A percentile compares a stretch with the other conserved stretches of the same genome.
phyloP scores from a whole-genome alignment of 92 coral and sea anemone species.

The Muricea muricata region DNA sequence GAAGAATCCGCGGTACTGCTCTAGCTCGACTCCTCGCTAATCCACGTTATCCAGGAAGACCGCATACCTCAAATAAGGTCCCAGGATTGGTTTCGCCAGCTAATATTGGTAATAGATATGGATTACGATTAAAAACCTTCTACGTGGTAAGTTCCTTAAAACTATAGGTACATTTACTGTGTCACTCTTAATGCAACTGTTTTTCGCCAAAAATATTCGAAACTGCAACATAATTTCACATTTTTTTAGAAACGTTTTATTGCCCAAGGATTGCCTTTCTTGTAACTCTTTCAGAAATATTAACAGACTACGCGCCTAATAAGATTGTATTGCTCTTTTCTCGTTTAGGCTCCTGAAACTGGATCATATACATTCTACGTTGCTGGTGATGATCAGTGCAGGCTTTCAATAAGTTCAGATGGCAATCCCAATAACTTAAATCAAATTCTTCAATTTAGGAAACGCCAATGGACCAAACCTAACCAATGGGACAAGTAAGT shows the following conservation, averaged over 20 bases:
- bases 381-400: slow-evolving; percentile 65
- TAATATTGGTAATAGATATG: neutral
- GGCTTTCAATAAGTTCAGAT: slow-evolving; percentile 58
- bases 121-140: neutral
- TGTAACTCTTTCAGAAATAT: too few species aligned
- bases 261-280: too few species aligned
- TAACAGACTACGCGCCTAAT: too few species aligned
- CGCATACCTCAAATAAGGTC: neutral
- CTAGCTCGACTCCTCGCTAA: neutral
- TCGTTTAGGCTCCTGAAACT: slow-evolving; percentile 60
- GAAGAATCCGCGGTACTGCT: neutral
- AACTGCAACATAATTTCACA: too few species aligned
- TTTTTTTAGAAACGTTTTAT: too few species aligned
- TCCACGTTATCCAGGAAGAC: neutral
- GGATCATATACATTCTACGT: slow-evolving; percentile 57
- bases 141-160: neutral
- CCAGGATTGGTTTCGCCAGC: neutral
- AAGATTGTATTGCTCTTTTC: neutral
- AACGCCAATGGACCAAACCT: neutral
- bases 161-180: too few species aligned
- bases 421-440: too few species aligned
- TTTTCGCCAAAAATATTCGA: too few species aligned
- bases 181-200: too few species aligned
- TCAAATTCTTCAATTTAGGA: too few species aligned
- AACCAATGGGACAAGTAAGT: slow-evolving; percentile 42